Base-by-base conservation (phyloP, 1,140 invertebrate genomes). In the Nephotettix cincticeps region DNA sequence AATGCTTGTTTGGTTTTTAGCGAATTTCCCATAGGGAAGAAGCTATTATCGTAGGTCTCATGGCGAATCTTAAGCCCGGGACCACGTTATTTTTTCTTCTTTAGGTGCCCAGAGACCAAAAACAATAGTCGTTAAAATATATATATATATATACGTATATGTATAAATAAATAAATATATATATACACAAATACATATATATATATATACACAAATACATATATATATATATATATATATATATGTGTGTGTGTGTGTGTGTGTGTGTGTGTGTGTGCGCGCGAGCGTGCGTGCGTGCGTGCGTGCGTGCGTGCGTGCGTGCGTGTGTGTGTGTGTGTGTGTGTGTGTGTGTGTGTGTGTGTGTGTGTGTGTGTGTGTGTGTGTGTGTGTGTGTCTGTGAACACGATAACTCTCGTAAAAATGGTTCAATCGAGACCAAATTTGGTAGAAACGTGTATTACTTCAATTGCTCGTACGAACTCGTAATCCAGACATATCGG, bases 81-180 rank as follows among this genome's bases (percentile, higher is more conserved):
- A 36, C 32, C 32, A n/a, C 3, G 4, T 54, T 54, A 19, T 6
- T n/a, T 54, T 54, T n/a, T 43, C 27, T 6, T 19, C 32, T 43
- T 68, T 63, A 28, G 6, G 29, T 68, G 6, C n/a, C 66, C n/a
- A 68, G 66, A 19, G 23, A 17, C 17, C 14, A 69, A 69, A 17
- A 25, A 54, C n/a, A 54, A 3, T 54, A 54, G 4, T 19, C 47
- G 6, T 25, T 19, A 3, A 54, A 19, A 19, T 54, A 9, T 54
- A 9, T 54, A 54, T 25, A 54, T 54, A 54, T 54, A n/a, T 54
- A 54, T 54, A 54, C 19, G 19, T 54, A 54, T 54, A 54, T 54
- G 19, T 54, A 54, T 54, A 54, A 9, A 54, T 54, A 54, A 6
- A 54, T 54, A 6, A 9, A 54, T 54, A 54, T 54, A 54, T 54